Percentiles rank a stretch among this genome's conserved stretches.
Evolutionary conservation across 2,888 invertebrate species (phyloP).

Genomic region (Aphodius granarius): DNA sequence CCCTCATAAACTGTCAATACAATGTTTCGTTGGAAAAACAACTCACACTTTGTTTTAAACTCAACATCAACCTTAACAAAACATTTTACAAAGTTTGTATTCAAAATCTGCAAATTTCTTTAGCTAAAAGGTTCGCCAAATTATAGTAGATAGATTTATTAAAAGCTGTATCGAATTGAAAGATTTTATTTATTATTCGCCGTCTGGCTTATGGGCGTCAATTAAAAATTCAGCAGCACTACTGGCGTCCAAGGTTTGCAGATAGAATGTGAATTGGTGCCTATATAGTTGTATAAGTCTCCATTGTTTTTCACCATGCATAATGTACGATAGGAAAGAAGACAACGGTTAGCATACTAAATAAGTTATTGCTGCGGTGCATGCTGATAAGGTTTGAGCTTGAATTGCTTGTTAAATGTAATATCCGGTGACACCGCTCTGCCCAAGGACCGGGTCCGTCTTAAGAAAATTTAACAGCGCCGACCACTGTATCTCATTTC

Average conservation of each 20-base stretch:
- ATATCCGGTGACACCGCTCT: conserved; percentile 40
- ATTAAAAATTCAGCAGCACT: not conserved
- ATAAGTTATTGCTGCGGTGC: conserved; percentile 35
- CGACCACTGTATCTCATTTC: conserved; percentile 6
- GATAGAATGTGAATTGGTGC: not conserved
- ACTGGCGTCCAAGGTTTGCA: not conserved
- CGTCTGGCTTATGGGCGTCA: not conserved
- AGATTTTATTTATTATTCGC: not conserved
- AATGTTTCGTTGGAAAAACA: too few relatives aligned
- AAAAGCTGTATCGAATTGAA: not conserved
- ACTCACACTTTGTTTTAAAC: too few relatives aligned
- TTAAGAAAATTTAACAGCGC: conserved; percentile 11
- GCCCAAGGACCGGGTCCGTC: conserved; percentile 33
- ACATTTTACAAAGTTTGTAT: too few relatives aligned
- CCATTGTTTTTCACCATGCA: conserved; percentile 38
- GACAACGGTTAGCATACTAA: conserved; percentile 36
- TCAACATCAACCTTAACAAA: too few relatives aligned
- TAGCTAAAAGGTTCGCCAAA: too few relatives aligned
- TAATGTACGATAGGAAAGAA: conserved; percentile 31
- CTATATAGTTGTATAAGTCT: conserved; percentile 17
- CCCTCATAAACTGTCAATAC: too few relatives aligned
- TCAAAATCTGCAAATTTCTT: too few relatives aligned
- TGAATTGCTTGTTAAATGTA: conserved; percentile 43
- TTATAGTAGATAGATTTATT: not conserved
- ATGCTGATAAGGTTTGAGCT: conserved; percentile 39